Evolutionary conservation across 2,113 vertebrate species (phyloP).

Genomic region (Glaucidium brasilianum): DNA sequence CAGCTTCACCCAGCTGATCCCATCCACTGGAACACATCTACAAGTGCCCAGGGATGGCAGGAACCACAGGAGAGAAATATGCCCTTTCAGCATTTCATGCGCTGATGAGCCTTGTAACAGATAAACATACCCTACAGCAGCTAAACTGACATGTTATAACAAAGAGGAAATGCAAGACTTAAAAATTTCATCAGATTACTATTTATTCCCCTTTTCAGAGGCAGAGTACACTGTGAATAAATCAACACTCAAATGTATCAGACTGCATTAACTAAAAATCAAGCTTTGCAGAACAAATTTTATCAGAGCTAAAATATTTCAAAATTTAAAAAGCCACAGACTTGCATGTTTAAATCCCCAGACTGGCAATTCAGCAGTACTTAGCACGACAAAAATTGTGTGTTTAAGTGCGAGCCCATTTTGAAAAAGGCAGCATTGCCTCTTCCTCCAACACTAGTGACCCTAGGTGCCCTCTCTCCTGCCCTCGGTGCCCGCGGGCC

Average conservation of each 20-base stretch:
- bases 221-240: constrained; percentile 34
- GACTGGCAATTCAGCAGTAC: neutral
- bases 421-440: neutral
- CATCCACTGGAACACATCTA: constrained; percentile 74
- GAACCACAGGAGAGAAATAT: constrained; percentile 63
- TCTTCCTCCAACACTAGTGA: neutral
- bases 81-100: constrained; percentile 83
- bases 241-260: constrained; percentile 6
- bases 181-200: constrained; percentile 59
- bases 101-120: constrained; percentile 82
- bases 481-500: fast-evolving
- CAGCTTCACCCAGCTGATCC: constrained; percentile 76
- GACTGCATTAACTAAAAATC: neutral
- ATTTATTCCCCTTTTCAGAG: constrained; percentile 54
- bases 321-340: neutral
- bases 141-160: constrained; percentile 80
- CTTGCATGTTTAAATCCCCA: neutral
- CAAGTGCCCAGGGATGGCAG: constrained; percentile 68
- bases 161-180: constrained; percentile 68
- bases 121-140: constrained; percentile 84
- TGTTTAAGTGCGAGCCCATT: neutral
- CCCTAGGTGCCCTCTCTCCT: neutral
- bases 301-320: neutral
- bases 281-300: constrained; percentile 23
- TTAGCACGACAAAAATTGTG: neutral